Conservation (phyloP, 2,797 vertebrate species). For the Loriculus beryllinus region DNA sequence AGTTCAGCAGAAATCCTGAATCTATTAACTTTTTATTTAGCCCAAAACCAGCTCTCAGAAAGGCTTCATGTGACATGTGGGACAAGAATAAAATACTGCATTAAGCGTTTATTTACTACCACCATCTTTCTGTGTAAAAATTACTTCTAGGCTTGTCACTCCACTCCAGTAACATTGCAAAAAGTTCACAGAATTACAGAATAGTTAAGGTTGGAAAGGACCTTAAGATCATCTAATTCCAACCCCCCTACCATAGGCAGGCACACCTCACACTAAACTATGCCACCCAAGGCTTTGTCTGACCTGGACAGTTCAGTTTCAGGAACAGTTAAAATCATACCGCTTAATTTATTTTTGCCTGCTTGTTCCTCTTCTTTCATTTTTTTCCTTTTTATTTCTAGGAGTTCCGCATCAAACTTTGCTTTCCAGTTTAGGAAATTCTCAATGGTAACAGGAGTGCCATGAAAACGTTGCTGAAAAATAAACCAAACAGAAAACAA, state of each 20-base stretch:
- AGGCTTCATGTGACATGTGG: not conserved
- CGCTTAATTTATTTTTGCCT: constrained; percentile 90
- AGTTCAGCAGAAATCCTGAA: not conserved
- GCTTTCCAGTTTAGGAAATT: constrained; percentile 95
- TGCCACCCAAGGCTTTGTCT: no score
- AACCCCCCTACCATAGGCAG: no score
- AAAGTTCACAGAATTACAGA: not conserved
- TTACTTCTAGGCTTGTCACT: not conserved
- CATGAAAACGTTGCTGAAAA: constrained; percentile 89
- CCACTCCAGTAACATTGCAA: not conserved
- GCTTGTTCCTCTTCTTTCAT: constrained; percentile 94
- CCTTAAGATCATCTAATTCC: no score
- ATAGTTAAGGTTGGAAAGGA: no score
- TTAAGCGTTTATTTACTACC: not conserved
- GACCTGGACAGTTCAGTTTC: no score
- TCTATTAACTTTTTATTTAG: not conserved
- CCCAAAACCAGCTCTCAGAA: not conserved
- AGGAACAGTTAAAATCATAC: constrained; percentile 67
- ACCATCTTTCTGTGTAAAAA: not conserved
- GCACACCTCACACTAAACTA: no score
- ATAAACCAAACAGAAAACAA: not conserved
- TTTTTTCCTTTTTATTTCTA: constrained; percentile 86
- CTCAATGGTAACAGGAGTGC: constrained; percentile 96
- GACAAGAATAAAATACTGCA: not conserved
- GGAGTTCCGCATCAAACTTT: constrained; percentile 87